A percentile compares a stretch with the other conserved stretches of the same genome.
These are phyloP conservation scores for Aleadryas rufinucha DNA, from an alignment of 2,113 vertebrate genomes.

Conservation along the genomic window DNA sequence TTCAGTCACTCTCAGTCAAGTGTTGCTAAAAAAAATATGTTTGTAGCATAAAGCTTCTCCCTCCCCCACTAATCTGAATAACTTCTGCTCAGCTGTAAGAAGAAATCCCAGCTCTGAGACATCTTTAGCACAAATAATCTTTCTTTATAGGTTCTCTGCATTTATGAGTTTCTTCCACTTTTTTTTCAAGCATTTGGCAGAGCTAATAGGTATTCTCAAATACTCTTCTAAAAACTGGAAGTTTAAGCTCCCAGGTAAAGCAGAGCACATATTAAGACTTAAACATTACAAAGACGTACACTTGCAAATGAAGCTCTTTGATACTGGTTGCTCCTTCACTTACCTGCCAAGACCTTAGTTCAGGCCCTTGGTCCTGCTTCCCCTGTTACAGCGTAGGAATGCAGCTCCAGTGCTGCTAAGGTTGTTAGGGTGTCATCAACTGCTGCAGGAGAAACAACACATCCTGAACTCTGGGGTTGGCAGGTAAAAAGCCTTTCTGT, in stretches of 20 bases:
- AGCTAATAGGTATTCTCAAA: background rate
- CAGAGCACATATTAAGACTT: constrained; percentile 63
- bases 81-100: background rate
- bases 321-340: constrained; percentile 59
- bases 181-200: background rate
- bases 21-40: background rate
- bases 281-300: constrained; percentile 62
- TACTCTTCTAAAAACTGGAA: background rate
- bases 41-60: background rate
- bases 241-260: constrained; percentile 10
- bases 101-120: background rate
- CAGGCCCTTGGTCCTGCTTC: constrained; percentile 68
- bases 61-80: background rate
- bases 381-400: constrained; percentile 69
- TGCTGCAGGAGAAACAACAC: constrained; percentile 71
- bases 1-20: background rate
- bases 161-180: background rate
- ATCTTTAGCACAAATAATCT: background rate
- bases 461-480: constrained; percentile 70
- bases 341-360: constrained; percentile 72
- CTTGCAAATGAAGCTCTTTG: constrained; percentile 39
- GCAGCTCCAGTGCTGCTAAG: constrained; percentile 70
- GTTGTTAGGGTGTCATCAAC: constrained; percentile 69
- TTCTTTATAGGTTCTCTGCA: background rate
- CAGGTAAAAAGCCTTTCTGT: constrained; percentile 54